Conservation (phyloP, 2,113 vertebrate genomes). For the Rynchops niger region DNA sequence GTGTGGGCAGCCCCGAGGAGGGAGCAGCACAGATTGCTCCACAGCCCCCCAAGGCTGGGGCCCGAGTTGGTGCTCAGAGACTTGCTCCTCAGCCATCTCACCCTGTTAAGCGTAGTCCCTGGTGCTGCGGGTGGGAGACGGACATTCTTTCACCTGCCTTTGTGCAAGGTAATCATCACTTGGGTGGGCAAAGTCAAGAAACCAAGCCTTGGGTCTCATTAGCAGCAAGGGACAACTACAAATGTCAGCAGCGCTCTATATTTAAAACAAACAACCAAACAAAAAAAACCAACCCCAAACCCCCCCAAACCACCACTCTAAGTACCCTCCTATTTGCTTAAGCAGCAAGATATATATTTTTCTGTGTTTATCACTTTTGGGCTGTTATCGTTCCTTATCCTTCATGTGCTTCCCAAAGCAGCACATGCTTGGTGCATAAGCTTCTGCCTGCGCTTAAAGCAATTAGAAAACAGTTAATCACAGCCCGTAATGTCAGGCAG, state of each 20-base stretch:
- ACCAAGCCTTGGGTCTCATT: neutral
- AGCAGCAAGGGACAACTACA: neutral
- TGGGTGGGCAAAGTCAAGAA: neutral
- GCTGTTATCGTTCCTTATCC: neutral
- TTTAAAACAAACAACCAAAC: neutral
- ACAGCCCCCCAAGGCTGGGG: neutral
- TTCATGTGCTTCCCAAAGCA: neutral
- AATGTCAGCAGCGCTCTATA: neutral
- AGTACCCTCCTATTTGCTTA: neutral
- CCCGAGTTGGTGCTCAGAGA: neutral
- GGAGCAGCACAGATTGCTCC: neutral
- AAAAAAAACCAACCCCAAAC: neutral
- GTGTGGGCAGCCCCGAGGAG: neutral
- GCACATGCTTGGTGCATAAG: neutral
- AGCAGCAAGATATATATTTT: neutral
- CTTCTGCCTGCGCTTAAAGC: neutral
- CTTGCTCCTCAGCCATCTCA: neutral
- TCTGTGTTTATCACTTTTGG: neutral
- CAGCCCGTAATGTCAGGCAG: neutral
- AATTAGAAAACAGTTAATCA: neutral
- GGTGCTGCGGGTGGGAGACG: rapidly evolving
- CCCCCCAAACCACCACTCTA: too few relatives aligned
- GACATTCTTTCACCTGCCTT: neutral
- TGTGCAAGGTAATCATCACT: neutral
- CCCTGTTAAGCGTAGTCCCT: rapidly evolving